Evolutionary conservation across 2,113 vertebrate species (phyloP).

Genomic region (Cephalopterus ornatus): DNA sequence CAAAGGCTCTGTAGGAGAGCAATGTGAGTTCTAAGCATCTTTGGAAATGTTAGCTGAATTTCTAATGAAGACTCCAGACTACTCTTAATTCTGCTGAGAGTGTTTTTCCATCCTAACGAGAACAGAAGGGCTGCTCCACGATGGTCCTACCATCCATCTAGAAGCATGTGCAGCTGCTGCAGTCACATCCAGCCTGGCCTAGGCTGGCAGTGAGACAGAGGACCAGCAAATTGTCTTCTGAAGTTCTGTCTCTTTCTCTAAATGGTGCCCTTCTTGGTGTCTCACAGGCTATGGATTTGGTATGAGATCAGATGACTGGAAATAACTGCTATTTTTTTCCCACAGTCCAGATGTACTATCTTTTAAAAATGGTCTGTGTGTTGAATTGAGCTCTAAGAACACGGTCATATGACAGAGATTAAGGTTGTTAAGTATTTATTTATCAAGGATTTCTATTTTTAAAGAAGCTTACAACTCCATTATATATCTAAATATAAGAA

Average conservation of each 20-base stretch:
- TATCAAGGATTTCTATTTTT: constrained; percentile 47
- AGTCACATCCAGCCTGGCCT: not conserved
- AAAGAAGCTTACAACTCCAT: constrained; percentile 36
- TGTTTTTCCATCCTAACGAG: not conserved
- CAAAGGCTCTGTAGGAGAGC: not conserved
- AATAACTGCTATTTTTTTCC: constrained; percentile 4
- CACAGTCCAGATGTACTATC: not conserved
- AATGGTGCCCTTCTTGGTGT: not conserved
- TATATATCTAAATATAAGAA: constrained; percentile 40
- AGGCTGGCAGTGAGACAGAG: not conserved
- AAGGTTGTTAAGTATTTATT: constrained; percentile 45
- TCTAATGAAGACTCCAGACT: not conserved
- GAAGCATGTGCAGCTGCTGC: not conserved
- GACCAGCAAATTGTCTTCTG: not conserved
- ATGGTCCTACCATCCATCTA: accelerated
- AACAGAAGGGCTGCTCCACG: not conserved
- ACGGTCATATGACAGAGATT: constrained; percentile 46
- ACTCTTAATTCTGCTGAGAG: not conserved
- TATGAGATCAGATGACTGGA: not conserved
- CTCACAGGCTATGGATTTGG: not conserved
- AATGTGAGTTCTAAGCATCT: not conserved
- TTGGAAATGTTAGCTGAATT: not conserved
- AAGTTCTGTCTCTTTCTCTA: not conserved
- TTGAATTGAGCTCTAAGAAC: constrained; percentile 9
- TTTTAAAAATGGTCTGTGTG: not conserved